These are phyloP conservation scores for Salvelinus namaycush DNA, from an alignment of 2,113 vertebrate genomes.

Conservation along the genomic window DNA sequence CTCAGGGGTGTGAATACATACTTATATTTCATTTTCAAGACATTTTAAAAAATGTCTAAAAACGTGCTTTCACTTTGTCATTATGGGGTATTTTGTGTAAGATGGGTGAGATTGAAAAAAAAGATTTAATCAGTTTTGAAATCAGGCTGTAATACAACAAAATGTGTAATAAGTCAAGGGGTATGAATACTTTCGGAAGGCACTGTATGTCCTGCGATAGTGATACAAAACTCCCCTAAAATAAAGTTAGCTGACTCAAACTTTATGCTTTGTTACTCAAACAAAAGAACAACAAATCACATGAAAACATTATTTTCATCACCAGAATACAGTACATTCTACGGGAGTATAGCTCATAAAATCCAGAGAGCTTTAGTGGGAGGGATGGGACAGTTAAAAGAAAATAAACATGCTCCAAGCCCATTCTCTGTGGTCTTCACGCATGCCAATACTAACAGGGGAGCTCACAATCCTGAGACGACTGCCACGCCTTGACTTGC, in stretches of 20 bases:
- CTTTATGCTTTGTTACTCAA: not conserved
- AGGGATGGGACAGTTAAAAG: not conserved
- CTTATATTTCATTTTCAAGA: no score
- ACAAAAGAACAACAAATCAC: not conserved
- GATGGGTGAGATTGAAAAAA: no score
- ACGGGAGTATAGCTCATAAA: conserved; percentile 2
- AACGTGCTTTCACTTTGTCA: not conserved
- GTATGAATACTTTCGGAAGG: no score
- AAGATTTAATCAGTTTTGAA: no score
- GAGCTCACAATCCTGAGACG: conserved; percentile 7
- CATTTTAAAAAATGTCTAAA: no score
- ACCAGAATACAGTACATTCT: conserved; percentile 1
- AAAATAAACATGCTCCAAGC: conserved; percentile 2
- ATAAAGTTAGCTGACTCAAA: not conserved
- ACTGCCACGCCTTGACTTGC: not conserved
- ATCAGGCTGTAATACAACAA: no score
- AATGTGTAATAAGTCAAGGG: no score
- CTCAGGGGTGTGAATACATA: not conserved
- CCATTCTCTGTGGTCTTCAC: conserved; percentile 11
- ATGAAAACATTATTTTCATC: not conserved
- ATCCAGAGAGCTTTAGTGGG: not conserved
- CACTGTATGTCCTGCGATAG: not conserved
- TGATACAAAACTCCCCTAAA: not conserved
- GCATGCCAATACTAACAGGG: conserved; percentile 17
- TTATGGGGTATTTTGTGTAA: not conserved